Evolutionary conservation across 2,888 invertebrate species (phyloP).

Genomic region (Cryptus viduatorius): DNA sequence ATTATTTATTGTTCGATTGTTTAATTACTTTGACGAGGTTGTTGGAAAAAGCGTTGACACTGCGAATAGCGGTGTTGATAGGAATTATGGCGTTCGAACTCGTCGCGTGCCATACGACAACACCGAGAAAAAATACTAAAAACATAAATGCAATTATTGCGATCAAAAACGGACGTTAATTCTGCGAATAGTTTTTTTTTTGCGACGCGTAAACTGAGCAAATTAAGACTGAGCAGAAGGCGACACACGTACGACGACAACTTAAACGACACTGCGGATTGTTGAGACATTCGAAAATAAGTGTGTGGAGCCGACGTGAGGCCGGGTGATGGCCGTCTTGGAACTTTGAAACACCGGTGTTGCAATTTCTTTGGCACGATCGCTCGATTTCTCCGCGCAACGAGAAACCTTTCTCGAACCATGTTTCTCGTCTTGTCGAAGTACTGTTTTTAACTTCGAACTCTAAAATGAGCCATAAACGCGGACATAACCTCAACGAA

Average conservation of each 20-base stretch:
- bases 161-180: not conserved
- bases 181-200: not conserved
- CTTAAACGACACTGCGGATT: not conserved
- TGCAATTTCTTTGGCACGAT: slow-evolving; percentile 23
- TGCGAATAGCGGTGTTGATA: not conserved
- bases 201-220: not conserved
- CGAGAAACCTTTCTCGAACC: slow-evolving; percentile 15
- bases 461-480: too few species aligned
- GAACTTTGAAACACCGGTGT: slow-evolving; percentile 10
- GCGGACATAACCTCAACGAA: too few species aligned
- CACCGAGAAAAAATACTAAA: slow-evolving; percentile 13
- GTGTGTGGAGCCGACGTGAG: not conserved
- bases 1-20: not conserved
- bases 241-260: slow-evolving; percentile 4
- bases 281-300: not conserved
- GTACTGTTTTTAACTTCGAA: too few species aligned
- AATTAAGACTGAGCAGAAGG: not conserved
- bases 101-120: slow-evolving; percentile 6
- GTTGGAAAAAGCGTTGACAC: not conserved
- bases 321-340: not conserved
- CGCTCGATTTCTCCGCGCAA: slow-evolving; percentile 8
- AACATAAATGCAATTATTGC: slow-evolving; percentile 6
- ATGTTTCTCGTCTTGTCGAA: not conserved
- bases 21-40: slow-evolving; percentile 7
- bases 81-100: slow-evolving; percentile 3